Evolutionary conservation across 1,140 invertebrate species (phyloP), one percentile per base, ranked within the genome.

Genomic region (Heliconius hermathena): DNA sequence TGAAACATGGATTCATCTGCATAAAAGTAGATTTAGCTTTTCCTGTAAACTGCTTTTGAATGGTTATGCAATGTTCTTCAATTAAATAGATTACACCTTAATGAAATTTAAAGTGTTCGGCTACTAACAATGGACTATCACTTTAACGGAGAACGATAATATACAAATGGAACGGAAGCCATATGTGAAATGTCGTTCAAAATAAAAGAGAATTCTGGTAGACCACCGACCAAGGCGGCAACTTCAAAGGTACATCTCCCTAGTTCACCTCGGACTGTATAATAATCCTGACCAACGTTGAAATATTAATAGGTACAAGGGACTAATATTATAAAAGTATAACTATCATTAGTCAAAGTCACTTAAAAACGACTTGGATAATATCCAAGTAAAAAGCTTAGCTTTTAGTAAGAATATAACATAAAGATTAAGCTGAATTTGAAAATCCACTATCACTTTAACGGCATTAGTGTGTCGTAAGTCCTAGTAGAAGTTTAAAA

Each of bases 161-260:
- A 52, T 78, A 78, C 57, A 49, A 81, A 81, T 77, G 76, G 57
- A 77, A 81, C 89, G 90, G 90, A 93, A 92, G 85, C 88, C 84
- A 85, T 87, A 86, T 86, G 84, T 82, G 74, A 82, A 77, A 84
- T 81, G 86, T 84, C 73, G 79, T 82, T 76, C 71, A 75, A 81
- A 82, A 88, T 87, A 91, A 90, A 80, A 84, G 70, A 87, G 81
- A 86, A 87, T 85, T 81, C 78, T 84, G 84, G 81, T 86, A 80
- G 92, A 92, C 91, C 92, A 94, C 90, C 91, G 88, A 84, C 85
- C 82, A 81, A 79, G 92, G 79, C 90, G 88, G 90, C 76, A 46
- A 93, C 90, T 85, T 94, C 91, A 94, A 94, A 94, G 88, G 83
- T 84, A 80, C 78, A 78, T 71, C 79, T 82, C 76, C 81, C 60